Evolutionary conservation across 2,113 vertebrate species (phyloP).

Genomic region (Arenaria interpres): DNA sequence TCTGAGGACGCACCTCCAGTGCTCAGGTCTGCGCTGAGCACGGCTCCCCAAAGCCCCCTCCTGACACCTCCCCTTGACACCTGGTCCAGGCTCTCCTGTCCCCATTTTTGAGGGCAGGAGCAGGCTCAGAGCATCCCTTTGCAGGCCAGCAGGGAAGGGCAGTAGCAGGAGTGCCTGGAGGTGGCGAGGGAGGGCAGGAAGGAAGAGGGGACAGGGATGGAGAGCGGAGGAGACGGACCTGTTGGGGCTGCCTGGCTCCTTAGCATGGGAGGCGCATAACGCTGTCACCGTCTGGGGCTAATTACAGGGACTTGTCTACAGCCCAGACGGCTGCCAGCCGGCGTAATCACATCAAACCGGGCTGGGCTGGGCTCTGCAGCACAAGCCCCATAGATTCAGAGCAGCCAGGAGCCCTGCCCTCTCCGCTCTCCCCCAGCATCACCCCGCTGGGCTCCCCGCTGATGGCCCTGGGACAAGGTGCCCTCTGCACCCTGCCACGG

Average conservation of each 20-base stretch:
- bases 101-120: neutral
- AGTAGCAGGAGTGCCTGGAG: neutral
- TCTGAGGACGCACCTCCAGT: neutral
- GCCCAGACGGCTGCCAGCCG: slow-evolving; percentile 39
- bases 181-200: neutral
- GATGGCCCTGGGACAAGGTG: neutral
- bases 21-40: accelerated
- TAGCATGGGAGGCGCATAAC: slow-evolving; percentile 17
- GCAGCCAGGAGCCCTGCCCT: neutral
- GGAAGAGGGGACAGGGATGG: neutral
- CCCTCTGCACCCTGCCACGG: neutral
- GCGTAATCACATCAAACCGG: slow-evolving; percentile 21
- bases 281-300: slow-evolving; percentile 60
- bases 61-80: neutral
- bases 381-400: neutral
- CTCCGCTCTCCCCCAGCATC: neutral
- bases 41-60: neutral
- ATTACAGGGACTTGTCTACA: slow-evolving; percentile 51
- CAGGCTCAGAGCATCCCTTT: neutral
- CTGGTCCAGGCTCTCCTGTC: neutral
- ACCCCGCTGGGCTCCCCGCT: neutral
- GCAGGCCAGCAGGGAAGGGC: neutral
- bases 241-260: slow-evolving; percentile 42
- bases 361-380: neutral
- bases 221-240: slow-evolving; percentile 34